phyloP scores from a whole-genome alignment of 1,140 invertebrate species.

The Drosophila truncata region DNA sequence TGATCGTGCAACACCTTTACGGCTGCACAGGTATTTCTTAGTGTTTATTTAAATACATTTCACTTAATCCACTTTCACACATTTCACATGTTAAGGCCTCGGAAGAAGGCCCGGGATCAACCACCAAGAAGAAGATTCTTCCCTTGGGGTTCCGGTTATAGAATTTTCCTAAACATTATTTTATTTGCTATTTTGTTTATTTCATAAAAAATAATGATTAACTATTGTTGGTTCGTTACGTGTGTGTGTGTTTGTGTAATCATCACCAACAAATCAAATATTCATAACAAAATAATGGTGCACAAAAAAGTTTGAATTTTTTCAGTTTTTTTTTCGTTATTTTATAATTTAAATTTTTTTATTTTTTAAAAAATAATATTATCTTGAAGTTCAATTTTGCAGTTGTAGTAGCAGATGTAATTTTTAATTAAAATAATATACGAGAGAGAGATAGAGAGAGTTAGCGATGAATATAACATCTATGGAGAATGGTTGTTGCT shows the following conservation, averaged over 20 bases:
- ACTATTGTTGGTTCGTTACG: conserved; percentile 36
- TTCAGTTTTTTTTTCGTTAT: conserved; percentile 75
- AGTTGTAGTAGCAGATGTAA: conserved; percentile 84
- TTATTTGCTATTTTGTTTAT: conserved; percentile 70
- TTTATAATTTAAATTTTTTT: conserved; percentile 85
- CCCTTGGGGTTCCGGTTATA: conserved; percentile 5
- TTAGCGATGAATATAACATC: conserved; percentile 85
- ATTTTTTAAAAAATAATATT: conserved; percentile 85
- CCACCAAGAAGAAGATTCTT: conserved; percentile 1
- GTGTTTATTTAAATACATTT: conserved; percentile 56
- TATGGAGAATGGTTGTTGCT: conserved; percentile 85
- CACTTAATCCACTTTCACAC: conserved; percentile 45
- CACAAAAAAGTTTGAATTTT: conserved; percentile 59
- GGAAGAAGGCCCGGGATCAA: conserved; percentile 2
- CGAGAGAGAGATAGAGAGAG: conserved; percentile 85
- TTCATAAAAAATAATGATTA: conserved; percentile 50
- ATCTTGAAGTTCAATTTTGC: conserved; percentile 84
- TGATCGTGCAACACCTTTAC: conserved; percentile 25
- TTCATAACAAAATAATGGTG: conserved; percentile 77
- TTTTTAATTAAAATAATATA: conserved; percentile 85
- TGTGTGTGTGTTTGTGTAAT: conserved; percentile 1
- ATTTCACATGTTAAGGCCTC: conserved; percentile 14
- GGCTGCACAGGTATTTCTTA: conserved; percentile 36
- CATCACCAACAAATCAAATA: conserved; percentile 48
- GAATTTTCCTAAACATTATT: conserved; percentile 48